Evolutionary conservation across 2,888 invertebrate species (phyloP), one percentile per base, ranked within the genome.

Genomic region (Plebejus anna): DNA sequence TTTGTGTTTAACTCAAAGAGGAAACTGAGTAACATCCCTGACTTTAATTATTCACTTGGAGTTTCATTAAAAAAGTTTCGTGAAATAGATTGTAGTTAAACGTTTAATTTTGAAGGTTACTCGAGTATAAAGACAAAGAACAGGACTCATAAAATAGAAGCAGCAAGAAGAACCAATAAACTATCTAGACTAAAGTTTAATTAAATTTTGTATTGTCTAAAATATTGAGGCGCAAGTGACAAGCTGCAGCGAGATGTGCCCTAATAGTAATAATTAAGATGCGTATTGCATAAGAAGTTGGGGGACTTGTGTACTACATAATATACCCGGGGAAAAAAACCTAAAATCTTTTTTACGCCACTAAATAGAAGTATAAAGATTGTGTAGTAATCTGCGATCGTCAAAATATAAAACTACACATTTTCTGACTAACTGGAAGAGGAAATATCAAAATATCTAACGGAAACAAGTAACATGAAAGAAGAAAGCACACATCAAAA

Each of bases 131-230:
- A 83, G 84, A 85, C 83, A 83, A 82, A 83, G 81, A 84, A 85
- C 83, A 81, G 77, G 78, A 77, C 82, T 83, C 83, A 84, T 87
- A 85, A 86, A 87, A 86, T 84, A 86, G 85, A 87, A 87, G 85
- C 88, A 82, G 82, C 81, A 82, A 83, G 83, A 84, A 84, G 84
- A 88, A 87, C 89, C 88, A 87, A 90, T 90, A 88, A 90, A 90
- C 89, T 90, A 90, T 88, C 85, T 85, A 85, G 88, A 87, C 88
- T 84, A 83, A 88, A 90, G 83, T 91, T 90, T 90, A 91, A 91
- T 91, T 91, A 91, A 90, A 91, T 90, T 90, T 90, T 89, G 89
- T 91, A 90, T 91, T 91, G 90, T 91, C 88, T 89, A 88, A 87
- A 87, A 85, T 82, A 75, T 79, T 77, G 66, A 81, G 83, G 83